Conservation (phyloP, 2,113 vertebrate genomes). For the Oophaga pumilio region DNA sequence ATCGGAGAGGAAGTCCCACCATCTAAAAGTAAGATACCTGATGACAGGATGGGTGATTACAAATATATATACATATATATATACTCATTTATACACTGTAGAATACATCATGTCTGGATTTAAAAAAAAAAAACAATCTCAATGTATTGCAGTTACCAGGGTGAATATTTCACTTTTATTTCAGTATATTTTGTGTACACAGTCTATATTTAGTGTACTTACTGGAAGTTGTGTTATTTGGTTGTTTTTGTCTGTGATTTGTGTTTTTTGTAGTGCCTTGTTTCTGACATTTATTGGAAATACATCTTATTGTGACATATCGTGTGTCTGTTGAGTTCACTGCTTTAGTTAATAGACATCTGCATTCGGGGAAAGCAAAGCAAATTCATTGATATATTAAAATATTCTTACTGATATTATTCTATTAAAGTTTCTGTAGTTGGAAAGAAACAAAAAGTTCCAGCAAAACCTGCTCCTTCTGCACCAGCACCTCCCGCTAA, state of each 20-base stretch:
- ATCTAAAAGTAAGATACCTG: constrained; percentile 68
- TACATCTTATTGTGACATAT: background rate
- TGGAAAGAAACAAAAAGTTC: constrained; percentile 52
- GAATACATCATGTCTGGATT: too few relatives aligned
- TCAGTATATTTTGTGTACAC: background rate
- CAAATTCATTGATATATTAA: background rate
- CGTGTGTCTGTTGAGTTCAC: background rate
- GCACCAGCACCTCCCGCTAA: constrained; percentile 46
- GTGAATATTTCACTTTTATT: background rate
- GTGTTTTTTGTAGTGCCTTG: background rate
- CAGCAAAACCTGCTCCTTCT: constrained; percentile 34
- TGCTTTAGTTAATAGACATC: background rate
- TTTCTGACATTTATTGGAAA: background rate
- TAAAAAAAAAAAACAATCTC: too few relatives aligned
- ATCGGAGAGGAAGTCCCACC: constrained; percentile 67
- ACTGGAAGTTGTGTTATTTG: background rate
- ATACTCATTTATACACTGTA: background rate
- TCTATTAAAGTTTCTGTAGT: constrained; percentile 48
- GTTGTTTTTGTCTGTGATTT: background rate
- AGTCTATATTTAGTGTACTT: background rate
- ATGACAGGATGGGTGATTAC: background rate
- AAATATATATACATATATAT: background rate
- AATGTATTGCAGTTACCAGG: too few relatives aligned
- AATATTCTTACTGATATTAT: constrained; percentile 37
- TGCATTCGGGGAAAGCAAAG: background rate